These are phyloP conservation scores for Chaetops frenatus DNA, from an alignment of 2,113 vertebrate genomes.

Conservation along the genomic window DNA sequence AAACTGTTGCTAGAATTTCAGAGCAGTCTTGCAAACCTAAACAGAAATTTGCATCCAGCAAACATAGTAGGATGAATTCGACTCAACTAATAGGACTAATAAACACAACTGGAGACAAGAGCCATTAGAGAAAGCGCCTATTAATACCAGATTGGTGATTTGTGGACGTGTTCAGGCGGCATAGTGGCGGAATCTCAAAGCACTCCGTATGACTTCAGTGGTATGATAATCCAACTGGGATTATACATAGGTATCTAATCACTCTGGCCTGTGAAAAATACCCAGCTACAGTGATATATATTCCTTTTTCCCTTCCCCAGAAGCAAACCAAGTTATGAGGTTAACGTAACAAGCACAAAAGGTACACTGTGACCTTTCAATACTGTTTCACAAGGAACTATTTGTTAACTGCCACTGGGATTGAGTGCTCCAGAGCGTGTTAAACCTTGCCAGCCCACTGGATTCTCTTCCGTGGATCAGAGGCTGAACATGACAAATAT, in stretches of 20 bases:
- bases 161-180: not conserved
- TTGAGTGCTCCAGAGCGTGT: slow-evolving; percentile 13
- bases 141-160: not conserved
- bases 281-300: not conserved
- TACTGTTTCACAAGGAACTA: slow-evolving; percentile 12
- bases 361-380: slow-evolving; percentile 9
- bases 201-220: not conserved
- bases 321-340: slow-evolving; percentile 13
- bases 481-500: slow-evolving; percentile 37
- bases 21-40: not conserved
- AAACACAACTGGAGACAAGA: not conserved
- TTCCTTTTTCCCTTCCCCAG: not conserved
- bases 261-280: not conserved
- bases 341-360: not conserved
- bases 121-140: not conserved
- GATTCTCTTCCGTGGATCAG: not conserved
- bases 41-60: not conserved
- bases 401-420: slow-evolving; percentile 47
- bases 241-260: not conserved
- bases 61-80: not conserved
- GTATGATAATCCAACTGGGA: not conserved
- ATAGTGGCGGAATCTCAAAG: not conserved
- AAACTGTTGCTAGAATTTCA: not conserved
- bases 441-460: not conserved
- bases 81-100: not conserved